Percentiles rank a stretch among this genome's conserved stretches.
Conservation (phyloP, 1,140 invertebrate genomes). For the Cyclargus thomasi region DNA sequence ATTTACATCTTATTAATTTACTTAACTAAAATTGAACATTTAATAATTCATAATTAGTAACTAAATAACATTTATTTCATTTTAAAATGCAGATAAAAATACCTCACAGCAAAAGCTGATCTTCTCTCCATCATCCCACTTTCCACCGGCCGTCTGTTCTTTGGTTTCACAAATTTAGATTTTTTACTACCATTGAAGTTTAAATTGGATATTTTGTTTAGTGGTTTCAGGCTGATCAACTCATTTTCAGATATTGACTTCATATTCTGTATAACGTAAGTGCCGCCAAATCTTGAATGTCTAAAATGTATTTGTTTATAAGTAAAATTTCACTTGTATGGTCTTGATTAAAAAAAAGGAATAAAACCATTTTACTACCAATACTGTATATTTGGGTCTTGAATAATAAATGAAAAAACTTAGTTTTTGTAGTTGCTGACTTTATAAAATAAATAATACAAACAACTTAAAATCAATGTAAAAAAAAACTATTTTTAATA, state of each 20-base stretch:
- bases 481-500: no score
- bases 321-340: no score
- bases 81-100: conserved; percentile 13
- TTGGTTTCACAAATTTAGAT: conserved; percentile 68
- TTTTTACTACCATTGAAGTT: conserved; percentile 86
- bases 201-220: conserved; percentile 83
- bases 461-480: no score
- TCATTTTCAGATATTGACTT: conserved; percentile 95
- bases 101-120: conserved; percentile 66
- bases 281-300: conserved; percentile 95
- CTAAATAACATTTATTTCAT: background rate
- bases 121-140: conserved; percentile 57
- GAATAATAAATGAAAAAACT: no score
- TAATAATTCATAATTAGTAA: no score
- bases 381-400: no score
- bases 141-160: conserved; percentile 56
- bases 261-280: conserved; percentile 93
- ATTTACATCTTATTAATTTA: no score
- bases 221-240: conserved; percentile 91
- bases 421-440: no score
- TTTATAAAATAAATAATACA: no score
- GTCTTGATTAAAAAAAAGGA: no score
- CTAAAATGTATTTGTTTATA: conserved; percentile 53
- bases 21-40: no score
- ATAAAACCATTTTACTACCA: no score